Base-by-base conservation (phyloP, 1,140 invertebrate genomes). In the Diuraphis noxia region DNA sequence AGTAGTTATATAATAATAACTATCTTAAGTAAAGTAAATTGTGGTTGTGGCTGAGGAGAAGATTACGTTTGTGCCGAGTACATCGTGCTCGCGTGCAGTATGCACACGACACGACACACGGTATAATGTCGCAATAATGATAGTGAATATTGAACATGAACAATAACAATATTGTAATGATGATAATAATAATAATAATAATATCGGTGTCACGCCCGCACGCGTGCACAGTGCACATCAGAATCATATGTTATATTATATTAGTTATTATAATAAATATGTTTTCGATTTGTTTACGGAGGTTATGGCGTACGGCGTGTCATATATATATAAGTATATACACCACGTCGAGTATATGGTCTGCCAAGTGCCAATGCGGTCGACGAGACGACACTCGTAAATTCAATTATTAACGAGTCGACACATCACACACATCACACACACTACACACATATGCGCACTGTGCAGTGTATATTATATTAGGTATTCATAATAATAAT, bases 351-450 rank as follows among this genome's bases (percentile, higher is more conserved):
- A n/a, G 40, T 82, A 82, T 43, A 34, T 34, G 30, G 40, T 84
- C 41, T 30, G 17, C 41, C n/a, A 41, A 41, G 34, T 30, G 17
- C 41, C n/a, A 41, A 41, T 46, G 82, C 4, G 56, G 56, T 72
- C 56, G 56, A 72, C 82, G n/a, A n/a, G 40, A 85, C 85, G 40
- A 85, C 85, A 36, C 85, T 36, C 46, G 46, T 86, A 86, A 86
- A 86, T 86, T 86, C 43, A 36, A 86, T 86, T 72, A 72, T 72
- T 86, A 86, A 49, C 85, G n/a, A 49, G 85, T 49, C 85, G 85
- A 86, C 85, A 86, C 85, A 52, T 72, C 30, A n/a, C 30, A 72
- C 56, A 49, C 49, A 56, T 25, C 56, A 49, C 49, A 56, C 52
- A 63, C 25, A 30, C 46, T 21, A 46, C 52, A 63, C 56, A 63